Evolutionary conservation across 2,797 vertebrate genomes (phyloP).

Genomic region (Uromys caudimaculatus): DNA sequence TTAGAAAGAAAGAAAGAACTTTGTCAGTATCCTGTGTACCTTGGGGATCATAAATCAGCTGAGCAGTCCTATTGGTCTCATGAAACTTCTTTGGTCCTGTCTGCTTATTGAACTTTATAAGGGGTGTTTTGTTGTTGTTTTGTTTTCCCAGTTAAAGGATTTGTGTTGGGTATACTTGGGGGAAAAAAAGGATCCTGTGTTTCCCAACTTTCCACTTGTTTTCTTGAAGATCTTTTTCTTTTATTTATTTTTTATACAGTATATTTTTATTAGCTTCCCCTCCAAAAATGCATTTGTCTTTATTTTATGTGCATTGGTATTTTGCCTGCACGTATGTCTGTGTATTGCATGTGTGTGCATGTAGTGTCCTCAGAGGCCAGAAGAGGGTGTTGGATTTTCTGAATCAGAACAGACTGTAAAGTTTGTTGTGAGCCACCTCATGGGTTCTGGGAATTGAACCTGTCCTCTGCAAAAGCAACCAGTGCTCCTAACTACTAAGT

Average conservation of each 20-base stretch:
- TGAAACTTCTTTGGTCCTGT: conserved; percentile 3
- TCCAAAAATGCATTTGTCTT: not conserved
- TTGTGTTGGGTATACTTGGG: not conserved
- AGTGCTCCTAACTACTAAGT: not conserved
- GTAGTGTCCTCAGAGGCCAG: not conserved
- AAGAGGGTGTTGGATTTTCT: not conserved
- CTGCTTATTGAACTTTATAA: not conserved
- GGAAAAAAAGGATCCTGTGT: not conserved
- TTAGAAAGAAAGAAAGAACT: not conserved
- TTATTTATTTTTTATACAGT: not conserved
- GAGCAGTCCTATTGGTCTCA: conserved; percentile 1
- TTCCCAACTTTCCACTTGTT: not conserved
- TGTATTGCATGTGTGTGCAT: not conserved
- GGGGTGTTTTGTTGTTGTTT: not conserved
- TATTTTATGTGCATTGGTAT: not conserved
- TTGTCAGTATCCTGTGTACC: not conserved
- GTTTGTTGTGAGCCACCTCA: not conserved
- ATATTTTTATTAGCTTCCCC: not conserved
- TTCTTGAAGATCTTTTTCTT: not conserved
- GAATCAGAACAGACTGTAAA: not conserved
- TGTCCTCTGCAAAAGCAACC: not conserved
- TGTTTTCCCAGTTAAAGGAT: conserved; percentile 17
- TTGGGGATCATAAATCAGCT: not conserved
- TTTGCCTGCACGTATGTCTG: not conserved
- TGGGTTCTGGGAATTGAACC: not conserved